phyloP scores from a whole-genome alignment of 2,888 invertebrate species.

The Rotaria magnacalcarata region DNA sequence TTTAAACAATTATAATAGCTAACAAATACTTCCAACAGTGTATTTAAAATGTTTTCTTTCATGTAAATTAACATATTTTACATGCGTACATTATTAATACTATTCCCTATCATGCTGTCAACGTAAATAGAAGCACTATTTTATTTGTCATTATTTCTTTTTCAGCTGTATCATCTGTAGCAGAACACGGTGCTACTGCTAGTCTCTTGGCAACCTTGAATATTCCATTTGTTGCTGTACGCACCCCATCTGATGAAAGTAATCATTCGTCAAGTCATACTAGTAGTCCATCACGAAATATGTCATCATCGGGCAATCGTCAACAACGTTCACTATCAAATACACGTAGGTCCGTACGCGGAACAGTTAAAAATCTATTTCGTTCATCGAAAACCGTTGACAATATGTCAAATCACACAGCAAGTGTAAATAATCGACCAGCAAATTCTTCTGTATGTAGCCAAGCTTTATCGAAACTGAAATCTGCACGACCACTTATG shows the following conservation, averaged over 20 bases:
- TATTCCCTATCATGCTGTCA: too few species aligned
- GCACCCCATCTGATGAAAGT: constrained; percentile 31
- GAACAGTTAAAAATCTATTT: not conserved
- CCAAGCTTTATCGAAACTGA: not conserved
- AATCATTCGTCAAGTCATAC: constrained; percentile 4
- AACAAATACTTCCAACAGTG: too few species aligned
- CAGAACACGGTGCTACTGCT: not conserved
- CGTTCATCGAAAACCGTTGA: constrained; percentile 35
- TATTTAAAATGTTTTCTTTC: too few species aligned
- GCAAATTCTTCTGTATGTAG: not conserved
- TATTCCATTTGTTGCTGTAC: constrained; percentile 33
- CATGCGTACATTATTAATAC: too few species aligned
- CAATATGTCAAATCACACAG: not conserved
- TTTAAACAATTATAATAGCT: too few species aligned
- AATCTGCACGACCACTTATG: not conserved
- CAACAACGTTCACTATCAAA: constrained; percentile 14
- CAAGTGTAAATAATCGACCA: not conserved
- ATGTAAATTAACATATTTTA: too few species aligned
- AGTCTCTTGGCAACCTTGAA: not conserved
- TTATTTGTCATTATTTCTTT: not conserved
- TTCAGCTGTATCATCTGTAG: not conserved
- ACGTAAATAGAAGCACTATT: too few species aligned
- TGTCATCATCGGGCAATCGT: not conserved
- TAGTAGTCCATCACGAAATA: not conserved
- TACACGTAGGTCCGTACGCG: constrained; percentile 18